Base-by-base conservation (phyloP, 1,140 invertebrate genomes). In the Drosophila setifemur region DNA sequence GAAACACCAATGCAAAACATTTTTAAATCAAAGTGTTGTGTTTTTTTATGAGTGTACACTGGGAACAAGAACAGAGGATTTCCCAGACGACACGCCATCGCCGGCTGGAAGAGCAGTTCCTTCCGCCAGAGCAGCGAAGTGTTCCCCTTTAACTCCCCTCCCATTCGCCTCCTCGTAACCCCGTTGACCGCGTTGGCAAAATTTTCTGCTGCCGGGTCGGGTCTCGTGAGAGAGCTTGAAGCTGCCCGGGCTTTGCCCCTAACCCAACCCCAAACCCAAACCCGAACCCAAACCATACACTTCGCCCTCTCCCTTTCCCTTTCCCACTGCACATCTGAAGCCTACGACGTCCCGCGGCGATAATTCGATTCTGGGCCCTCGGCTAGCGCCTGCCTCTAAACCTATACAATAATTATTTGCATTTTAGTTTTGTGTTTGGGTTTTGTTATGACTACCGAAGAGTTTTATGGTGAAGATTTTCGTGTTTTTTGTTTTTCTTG, bases 401-500 rank as follows among this genome's bases (percentile, higher is more conserved):
- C 72, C 49, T 81, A 81, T 86, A 76, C 73, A 87, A 81, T 76
- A 81, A 86, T 87, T 86, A 86, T 85, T 79, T 72, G 50, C 60
- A 76, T 81, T 85, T 58, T 47, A 18, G 29, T 18, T 42, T 66
- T 39, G 29, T 58, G 31, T 72, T 61, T 73, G 75, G 28, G 35
- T 54, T 67, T 68, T 71, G 75, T 74, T 81, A 23, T 81, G 53
- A 79, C 64, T 79, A 29, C 8, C 48, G 29, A 60, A 26, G 19
- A 64, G 61, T 67, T 73, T 49, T n/a, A 6, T 7, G 7, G 7
- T 1, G 26, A 8, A 35, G 44, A 39, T 66, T 47, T 23, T 19
- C 53, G 19, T 76, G 66, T 54, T 50, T n/a, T n/a, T n/a, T n/a
- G n/a, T n/a, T n/a, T n/a, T n/a, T n/a, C n/a, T n/a, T n/a, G n/a